Conservation (phyloP, 2,797 vertebrate species). For the Aphelocoma californica region DNA sequence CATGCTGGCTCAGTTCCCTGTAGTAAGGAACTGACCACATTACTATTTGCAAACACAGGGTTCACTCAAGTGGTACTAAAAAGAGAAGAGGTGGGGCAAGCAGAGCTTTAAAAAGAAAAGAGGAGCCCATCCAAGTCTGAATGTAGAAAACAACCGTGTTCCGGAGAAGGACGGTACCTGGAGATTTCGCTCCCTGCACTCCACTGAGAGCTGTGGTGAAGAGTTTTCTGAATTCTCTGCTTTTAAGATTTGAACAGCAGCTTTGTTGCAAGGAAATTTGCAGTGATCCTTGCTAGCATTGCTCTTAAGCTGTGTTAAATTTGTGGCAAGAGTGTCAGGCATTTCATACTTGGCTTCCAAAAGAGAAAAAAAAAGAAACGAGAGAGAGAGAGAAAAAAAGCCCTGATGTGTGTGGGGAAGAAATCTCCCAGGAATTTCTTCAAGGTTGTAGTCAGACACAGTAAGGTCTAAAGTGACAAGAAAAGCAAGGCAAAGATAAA, state of each 20-base stretch:
- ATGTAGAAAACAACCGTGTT: neutral
- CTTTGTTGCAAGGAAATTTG: neutral
- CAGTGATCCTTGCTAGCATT: neutral
- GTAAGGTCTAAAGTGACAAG: constrained; percentile 33
- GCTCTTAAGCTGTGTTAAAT: constrained; percentile 82
- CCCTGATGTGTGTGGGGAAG: neutral
- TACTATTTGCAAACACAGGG: constrained; percentile 74
- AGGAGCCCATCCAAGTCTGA: constrained; percentile 7
- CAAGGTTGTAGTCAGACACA: constrained; percentile 16
- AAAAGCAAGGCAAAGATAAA: constrained; percentile 41
- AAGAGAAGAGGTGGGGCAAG: constrained; percentile 71
- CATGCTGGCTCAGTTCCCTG: constrained; percentile 63
- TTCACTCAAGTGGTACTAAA: constrained; percentile 75
- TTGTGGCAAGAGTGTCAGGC: constrained; percentile 87
- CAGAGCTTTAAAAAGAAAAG: constrained; percentile 73
- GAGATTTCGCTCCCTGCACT: neutral
- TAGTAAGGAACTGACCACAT: constrained; percentile 50
- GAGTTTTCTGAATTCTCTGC: neutral
- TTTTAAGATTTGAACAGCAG: neutral
- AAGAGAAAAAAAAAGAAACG: constrained; percentile 21
- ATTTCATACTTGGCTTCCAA: constrained; percentile 93
- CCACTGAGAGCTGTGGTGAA: neutral
- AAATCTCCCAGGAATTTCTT: constrained; percentile 55
- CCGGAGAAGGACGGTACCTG: neutral
- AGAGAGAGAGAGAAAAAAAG: neutral